Evolutionary conservation across 2,888 invertebrate genomes (phyloP).

Genomic region (Branchipolynoe longqiensis): DNA sequence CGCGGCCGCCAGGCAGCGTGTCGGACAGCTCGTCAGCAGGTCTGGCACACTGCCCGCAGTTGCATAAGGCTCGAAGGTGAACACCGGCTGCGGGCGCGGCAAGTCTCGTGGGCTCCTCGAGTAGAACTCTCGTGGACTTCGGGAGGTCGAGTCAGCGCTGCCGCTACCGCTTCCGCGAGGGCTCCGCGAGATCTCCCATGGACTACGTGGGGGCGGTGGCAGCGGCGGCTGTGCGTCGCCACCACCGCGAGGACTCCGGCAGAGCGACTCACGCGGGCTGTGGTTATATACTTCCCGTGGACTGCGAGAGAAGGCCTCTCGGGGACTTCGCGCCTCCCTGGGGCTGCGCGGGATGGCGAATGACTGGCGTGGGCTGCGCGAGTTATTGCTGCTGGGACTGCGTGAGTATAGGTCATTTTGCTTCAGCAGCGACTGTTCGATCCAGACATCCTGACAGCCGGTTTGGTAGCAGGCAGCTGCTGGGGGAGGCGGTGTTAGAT

Average conservation of each 20-base stretch:
- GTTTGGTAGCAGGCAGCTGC: slow-evolving; percentile 31
- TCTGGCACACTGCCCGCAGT: slow-evolving; percentile 45
- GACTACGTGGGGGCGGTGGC: too few relatives aligned
- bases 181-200: not conserved
- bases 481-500: slow-evolving; percentile 23
- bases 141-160: not conserved
- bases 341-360: slow-evolving; percentile 24
- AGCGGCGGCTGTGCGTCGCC: slow-evolving; percentile 25
- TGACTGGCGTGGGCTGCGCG: slow-evolving; percentile 23
- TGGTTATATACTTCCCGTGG: slow-evolving; percentile 37
- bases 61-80: slow-evolving; percentile 46
- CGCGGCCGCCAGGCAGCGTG: slow-evolving; percentile 42
- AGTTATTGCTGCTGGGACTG: slow-evolving; percentile 52
- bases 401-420: not conserved
- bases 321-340: not conserved
- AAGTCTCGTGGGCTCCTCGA: slow-evolving; percentile 29
- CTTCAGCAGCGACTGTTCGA: slow-evolving; percentile 17
- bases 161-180: not conserved
- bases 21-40: slow-evolving; percentile 16
- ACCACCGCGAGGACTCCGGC: slow-evolving; percentile 29
- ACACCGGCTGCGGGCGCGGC: slow-evolving; percentile 43
- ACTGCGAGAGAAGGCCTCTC: slow-evolving; percentile 32
- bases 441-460: slow-evolving; percentile 30
- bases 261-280: slow-evolving; percentile 35
- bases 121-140: slow-evolving; percentile 45